These are phyloP conservation scores for Halisarca cf. caerulea DNA, from an alignment of 37 sponge, comb jelly and placozoan species.

Conservation along the genomic window DNA sequence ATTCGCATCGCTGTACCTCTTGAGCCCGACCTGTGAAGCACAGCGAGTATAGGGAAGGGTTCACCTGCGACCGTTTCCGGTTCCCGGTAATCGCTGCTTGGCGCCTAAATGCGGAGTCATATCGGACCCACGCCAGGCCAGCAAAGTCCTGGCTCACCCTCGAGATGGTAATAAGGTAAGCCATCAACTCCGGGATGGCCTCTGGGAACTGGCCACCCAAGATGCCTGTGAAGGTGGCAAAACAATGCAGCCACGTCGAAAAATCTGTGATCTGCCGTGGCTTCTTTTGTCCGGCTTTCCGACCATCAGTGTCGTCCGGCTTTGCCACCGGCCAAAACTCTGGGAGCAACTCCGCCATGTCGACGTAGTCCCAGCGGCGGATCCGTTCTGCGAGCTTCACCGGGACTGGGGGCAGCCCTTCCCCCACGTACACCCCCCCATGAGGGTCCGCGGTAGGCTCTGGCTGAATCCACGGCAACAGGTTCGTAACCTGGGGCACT, in stretches of 20 bases:
- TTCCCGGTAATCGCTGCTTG: too few relatives aligned
- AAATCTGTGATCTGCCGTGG: too few relatives aligned
- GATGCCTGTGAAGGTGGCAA: conserved; percentile 15
- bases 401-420: background rate
- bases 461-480: background rate
- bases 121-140: conserved; percentile 28
- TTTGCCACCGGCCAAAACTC: background rate
- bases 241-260: conserved; percentile 57
- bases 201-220: background rate
- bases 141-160: conserved; percentile 21
- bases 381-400: background rate
- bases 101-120: conserved; percentile 49
- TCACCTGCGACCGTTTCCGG: conserved; percentile 37
- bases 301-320: background rate
- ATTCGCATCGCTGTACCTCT: background rate
- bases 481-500: background rate
- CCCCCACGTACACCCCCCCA: background rate
- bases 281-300: too few relatives aligned
- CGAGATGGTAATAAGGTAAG: conserved; percentile 26
- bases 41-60: conserved; percentile 38
- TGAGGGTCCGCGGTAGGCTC: background rate
- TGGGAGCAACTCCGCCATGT: background rate
- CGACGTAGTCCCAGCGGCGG: background rate
- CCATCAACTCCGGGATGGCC: conserved; percentile 28
- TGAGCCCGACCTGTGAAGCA: conserved; percentile 34